Percentiles rank a stretch among this genome's conserved stretches.
Evolutionary conservation across 1,140 invertebrate species (phyloP).

Genomic region (Aphaenogaster floridana): DNA sequence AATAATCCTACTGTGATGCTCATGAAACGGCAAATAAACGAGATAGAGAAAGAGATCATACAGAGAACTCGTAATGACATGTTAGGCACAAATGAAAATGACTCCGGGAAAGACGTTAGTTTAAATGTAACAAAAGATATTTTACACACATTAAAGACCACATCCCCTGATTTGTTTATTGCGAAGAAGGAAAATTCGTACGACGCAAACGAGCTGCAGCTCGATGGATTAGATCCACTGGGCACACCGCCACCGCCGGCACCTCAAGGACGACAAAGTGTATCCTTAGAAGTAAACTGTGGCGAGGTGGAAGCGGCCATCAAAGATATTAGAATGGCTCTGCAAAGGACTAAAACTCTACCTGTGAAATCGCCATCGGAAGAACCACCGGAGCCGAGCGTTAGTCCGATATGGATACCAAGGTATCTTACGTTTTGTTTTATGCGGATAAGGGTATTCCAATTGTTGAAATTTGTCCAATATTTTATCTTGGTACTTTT

Average conservation of each 20-base stretch:
- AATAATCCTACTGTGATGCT: slow-evolving; percentile 91
- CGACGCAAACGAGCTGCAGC: slow-evolving; percentile 86
- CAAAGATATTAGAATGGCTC: slow-evolving; percentile 92
- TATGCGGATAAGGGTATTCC: slow-evolving; percentile 57
- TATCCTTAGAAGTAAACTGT: slow-evolving; percentile 81
- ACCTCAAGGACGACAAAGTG: slow-evolving; percentile 87
- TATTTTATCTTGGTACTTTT: slow-evolving; percentile 3
- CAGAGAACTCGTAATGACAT: slow-evolving; percentile 87
- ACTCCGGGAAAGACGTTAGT: slow-evolving; percentile 80
- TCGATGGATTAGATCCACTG: slow-evolving; percentile 90
- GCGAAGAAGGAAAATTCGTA: slow-evolving; percentile 86
- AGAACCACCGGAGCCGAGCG: slow-evolving; percentile 83
- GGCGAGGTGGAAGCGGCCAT: slow-evolving; percentile 91
- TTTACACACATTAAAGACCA: slow-evolving; percentile 81
- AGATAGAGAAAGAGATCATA: slow-evolving; percentile 92
- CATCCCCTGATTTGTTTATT: slow-evolving; percentile 86
- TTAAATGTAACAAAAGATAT: slow-evolving; percentile 84
- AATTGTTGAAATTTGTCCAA: slow-evolving; percentile 34
- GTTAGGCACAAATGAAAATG: slow-evolving; percentile 75
- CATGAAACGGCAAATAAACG: slow-evolving; percentile 92
- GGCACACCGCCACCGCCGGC: slow-evolving; percentile 91
- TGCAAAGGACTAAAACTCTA: slow-evolving; percentile 92
- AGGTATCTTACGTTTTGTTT: slow-evolving; percentile 85
- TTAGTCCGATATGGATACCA: slow-evolving; percentile 90
- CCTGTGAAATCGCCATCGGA: slow-evolving; percentile 87